Conservation (phyloP, 2,888 invertebrate genomes). For the Notocelia uddmanniana region DNA sequence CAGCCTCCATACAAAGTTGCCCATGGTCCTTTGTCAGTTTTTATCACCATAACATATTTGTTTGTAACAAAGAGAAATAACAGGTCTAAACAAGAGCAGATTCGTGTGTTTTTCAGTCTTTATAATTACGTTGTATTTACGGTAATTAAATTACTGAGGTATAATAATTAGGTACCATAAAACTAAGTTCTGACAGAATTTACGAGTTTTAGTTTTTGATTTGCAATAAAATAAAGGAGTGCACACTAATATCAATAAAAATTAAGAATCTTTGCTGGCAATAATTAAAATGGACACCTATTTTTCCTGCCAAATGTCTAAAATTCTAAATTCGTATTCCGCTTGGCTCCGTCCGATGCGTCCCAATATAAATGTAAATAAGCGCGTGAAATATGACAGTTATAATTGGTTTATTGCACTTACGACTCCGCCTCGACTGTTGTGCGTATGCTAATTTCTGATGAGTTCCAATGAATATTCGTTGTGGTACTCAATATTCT, state of each 20-base stretch:
- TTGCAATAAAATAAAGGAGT: too few relatives aligned
- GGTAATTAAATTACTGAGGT: too few relatives aligned
- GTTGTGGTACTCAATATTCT: slow-evolving; percentile 28
- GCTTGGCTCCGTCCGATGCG: slow-evolving; percentile 50
- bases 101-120: neutral
- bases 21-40: too few relatives aligned
- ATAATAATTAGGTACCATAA: too few relatives aligned
- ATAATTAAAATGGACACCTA: slow-evolving; percentile 28
- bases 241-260: too few relatives aligned
- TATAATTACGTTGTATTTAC: neutral
- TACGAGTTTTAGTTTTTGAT: too few relatives aligned
- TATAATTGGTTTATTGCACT: slow-evolving; percentile 85
- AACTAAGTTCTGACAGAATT: too few relatives aligned
- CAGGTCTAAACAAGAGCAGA: neutral
- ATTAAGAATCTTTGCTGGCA: neutral
- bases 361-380: slow-evolving; percentile 85
- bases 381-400: slow-evolving; percentile 81
- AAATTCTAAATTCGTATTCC: slow-evolving; percentile 58
- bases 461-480: slow-evolving; percentile 40
- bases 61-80: neutral
- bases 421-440: slow-evolving; percentile 60
- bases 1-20: too few relatives aligned
- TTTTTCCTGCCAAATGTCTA: slow-evolving; percentile 40
- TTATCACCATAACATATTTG: neutral
- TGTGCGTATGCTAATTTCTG: slow-evolving; percentile 69